Base-by-base conservation (phyloP, 1,140 invertebrate genomes). In the Eueides isabella region DNA sequence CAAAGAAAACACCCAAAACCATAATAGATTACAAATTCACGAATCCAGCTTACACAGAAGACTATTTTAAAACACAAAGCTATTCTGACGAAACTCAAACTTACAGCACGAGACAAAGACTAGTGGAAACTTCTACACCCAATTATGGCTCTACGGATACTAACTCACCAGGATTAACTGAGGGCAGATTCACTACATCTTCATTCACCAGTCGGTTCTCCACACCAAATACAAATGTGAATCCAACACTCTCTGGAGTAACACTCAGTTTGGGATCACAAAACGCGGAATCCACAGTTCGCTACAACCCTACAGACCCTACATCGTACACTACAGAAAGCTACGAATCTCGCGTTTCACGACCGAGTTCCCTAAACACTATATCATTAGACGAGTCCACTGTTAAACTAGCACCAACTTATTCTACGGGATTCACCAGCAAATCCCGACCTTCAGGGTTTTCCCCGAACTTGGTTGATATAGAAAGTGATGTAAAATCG, bases 11-110 rank as follows among this genome's bases (percentile, higher is more conserved):
- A n/a, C 70, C 76, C 14, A 76, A 81, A 74, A 86, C 83, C 7
- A 83, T 81, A 7, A 75, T 80, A 29, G 83, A 88, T 68, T 87
- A 85, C 74, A 87, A 86, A 80, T 89, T 75, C 78, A 85, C 67
- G 55, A 86, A 76, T 76, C 80, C 80, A 38, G 81, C 81, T 19
- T 85, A 80, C 77, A 85, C 80, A 1, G 81, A 85, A 55, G 80
- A 78, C 7, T 81, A 73, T 28, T 77, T 75, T 44, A 83, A 80
- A 70, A 86, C 82, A 28, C 83, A 87, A 35, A 76, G 79, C 16
- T 85, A 87, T 69, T 74, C 78, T 5, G 81, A 84, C 62, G 80
- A 83, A 38, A 71, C 75, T 48, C 48, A 67, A 31, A 29, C 71
- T 23, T 71, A 70, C 29, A 74, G 67, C 7, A 62, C 71, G 5